Evolutionary conservation across 1,140 invertebrate genomes (phyloP).

Genomic region (Formica selysi): DNA sequence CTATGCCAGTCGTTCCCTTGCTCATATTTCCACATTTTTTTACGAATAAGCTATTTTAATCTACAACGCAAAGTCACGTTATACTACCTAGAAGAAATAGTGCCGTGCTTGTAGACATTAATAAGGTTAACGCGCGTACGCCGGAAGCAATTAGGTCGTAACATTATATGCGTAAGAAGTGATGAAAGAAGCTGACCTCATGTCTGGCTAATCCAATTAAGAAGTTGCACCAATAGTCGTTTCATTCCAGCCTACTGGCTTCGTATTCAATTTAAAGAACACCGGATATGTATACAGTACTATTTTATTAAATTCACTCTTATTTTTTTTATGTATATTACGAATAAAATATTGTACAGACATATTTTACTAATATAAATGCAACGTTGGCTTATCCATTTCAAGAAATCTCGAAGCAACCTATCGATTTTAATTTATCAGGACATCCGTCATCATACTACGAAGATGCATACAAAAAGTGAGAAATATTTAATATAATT

Average conservation of each 20-base stretch:
- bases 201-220: slow-evolving; percentile 29
- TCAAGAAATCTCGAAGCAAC: not conserved
- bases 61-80: not conserved
- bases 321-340: not conserved
- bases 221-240: slow-evolving; percentile 22
- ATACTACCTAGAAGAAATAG: slow-evolving; percentile 1
- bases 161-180: slow-evolving; percentile 38
- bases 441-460: slow-evolving; percentile 46
- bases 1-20: not conserved
- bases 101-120: not conserved
- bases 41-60: slow-evolving; percentile 6
- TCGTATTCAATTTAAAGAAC: not conserved
- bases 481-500: slow-evolving; percentile 42
- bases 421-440: slow-evolving; percentile 11
- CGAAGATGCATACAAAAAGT: not conserved
- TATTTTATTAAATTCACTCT: not conserved
- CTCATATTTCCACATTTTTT: not conserved
- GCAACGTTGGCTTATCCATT: not conserved
- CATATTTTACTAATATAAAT: slow-evolving; percentile 6
- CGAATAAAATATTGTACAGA: not conserved
- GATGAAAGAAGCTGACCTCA: slow-evolving; percentile 57
- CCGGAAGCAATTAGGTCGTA: slow-evolving; percentile 48
- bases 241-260: not conserved
- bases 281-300: not conserved
- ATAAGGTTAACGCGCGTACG: slow-evolving; percentile 41